Evolutionary conservation across 2,113 vertebrate species (phyloP).

Genomic region (Panthera leo): DNA sequence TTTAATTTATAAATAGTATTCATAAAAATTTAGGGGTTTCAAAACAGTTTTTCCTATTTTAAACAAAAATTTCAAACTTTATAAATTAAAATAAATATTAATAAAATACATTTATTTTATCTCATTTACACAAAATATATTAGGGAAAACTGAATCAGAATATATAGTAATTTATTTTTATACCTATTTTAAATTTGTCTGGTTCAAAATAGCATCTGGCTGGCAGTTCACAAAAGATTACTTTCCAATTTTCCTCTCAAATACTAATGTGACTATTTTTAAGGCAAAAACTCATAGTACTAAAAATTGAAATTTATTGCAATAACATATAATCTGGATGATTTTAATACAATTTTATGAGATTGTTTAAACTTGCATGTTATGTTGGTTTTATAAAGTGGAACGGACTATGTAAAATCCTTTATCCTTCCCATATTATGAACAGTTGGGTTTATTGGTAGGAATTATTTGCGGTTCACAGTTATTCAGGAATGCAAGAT

Average conservation of each 20-base stretch:
- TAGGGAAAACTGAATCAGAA: neutral
- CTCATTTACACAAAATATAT: neutral
- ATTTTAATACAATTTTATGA: neutral
- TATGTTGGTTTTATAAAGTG: neutral
- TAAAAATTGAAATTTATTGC: neutral
- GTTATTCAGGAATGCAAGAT: neutral
- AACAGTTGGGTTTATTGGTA: neutral
- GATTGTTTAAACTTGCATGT: neutral
- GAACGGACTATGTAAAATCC: neutral
- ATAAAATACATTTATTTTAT: conserved; percentile 1
- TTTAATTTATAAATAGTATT: neutral
- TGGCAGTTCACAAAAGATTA: neutral
- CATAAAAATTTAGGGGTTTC: neutral
- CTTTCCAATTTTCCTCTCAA: neutral
- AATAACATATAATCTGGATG: neutral
- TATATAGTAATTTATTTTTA: neutral
- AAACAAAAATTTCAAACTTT: neutral
- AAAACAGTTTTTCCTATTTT: neutral
- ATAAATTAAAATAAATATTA: neutral
- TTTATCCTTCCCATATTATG: neutral
- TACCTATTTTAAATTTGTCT: neutral
- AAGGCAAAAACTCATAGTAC: neutral
- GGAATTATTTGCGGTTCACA: neutral
- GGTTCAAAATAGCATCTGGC: neutral
- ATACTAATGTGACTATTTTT: neutral